Evolutionary conservation across 2,797 vertebrate genomes (phyloP).

Genomic region (Hypotaenidia okinawae): DNA sequence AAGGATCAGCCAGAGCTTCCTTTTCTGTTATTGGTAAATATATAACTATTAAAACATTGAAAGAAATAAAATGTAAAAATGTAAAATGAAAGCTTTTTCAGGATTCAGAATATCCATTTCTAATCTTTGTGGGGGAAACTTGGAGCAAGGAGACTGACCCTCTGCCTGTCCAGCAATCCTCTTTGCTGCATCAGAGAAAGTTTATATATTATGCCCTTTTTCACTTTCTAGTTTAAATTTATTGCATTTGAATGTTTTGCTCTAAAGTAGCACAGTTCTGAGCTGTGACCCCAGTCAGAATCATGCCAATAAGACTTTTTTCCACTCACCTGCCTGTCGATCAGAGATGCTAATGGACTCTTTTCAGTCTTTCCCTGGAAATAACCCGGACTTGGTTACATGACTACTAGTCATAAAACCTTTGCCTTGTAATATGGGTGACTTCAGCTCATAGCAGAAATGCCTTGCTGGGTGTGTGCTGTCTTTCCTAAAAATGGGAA

Average conservation of each 20-base stretch:
- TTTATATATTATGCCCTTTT: neutral
- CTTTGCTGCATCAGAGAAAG: neutral
- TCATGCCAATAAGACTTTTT: neutral
- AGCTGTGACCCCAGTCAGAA: neutral
- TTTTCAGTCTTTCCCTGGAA: neutral
- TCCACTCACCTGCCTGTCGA: neutral
- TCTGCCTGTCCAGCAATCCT: neutral
- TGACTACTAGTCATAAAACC: neutral
- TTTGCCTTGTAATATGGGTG: neutral
- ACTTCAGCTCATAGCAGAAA: neutral
- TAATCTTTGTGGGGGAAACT: neutral
- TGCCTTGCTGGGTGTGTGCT: neutral
- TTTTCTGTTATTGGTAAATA: conserved; percentile 82
- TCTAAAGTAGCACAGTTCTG: neutral
- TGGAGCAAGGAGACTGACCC: neutral
- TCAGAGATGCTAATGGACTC: neutral
- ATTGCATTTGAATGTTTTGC: neutral
- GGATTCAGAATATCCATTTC: neutral
- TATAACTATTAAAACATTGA: neutral
- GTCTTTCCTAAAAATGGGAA: neutral
- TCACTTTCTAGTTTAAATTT: neutral
- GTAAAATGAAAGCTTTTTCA: neutral
- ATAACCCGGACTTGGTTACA: neutral
- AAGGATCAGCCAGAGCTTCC: conserved; percentile 73
- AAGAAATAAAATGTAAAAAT: neutral